A percentile compares a stretch with the other conserved stretches of the same genome.
These are phyloP conservation scores for Todus mexicanus DNA, from an alignment of 2,797 vertebrate genomes.

Conservation along the genomic window DNA sequence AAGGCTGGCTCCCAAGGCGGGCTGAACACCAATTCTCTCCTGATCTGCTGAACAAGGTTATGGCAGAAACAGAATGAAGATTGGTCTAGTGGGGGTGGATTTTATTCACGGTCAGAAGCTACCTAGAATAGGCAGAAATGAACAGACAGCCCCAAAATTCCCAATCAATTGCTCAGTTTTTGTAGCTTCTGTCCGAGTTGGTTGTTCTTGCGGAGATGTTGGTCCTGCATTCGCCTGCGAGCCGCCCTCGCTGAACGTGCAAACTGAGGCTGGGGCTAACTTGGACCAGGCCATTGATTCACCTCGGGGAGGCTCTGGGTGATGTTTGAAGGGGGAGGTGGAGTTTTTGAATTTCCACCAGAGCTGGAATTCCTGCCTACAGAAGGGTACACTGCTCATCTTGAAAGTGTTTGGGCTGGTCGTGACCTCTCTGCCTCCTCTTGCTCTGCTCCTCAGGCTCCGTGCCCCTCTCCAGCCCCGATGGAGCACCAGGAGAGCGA, in stretches of 20 bases:
- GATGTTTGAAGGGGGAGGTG: not conserved
- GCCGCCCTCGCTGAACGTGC: accelerated
- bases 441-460: not conserved
- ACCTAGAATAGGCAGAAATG: not conserved
- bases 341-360: not conserved
- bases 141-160: not conserved
- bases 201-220: accelerated
- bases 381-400: not conserved
- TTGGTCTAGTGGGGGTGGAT: not conserved
- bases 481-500: constrained; percentile 74
- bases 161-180: not conserved
- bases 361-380: not conserved
- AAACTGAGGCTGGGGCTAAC: not conserved
- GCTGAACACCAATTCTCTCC: not conserved
- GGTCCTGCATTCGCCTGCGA: accelerated
- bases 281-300: not conserved
- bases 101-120: not conserved
- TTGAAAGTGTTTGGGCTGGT: not conserved
- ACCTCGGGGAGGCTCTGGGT: accelerated
- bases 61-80: not conserved
- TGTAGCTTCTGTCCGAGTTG: not conserved
- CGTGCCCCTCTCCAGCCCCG: not conserved
- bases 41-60: not conserved
- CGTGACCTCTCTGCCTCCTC: not conserved
- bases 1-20: not conserved